Evolutionary conservation across 2,888 invertebrate species (phyloP).

Genomic region (Bellardia pandia): DNA sequence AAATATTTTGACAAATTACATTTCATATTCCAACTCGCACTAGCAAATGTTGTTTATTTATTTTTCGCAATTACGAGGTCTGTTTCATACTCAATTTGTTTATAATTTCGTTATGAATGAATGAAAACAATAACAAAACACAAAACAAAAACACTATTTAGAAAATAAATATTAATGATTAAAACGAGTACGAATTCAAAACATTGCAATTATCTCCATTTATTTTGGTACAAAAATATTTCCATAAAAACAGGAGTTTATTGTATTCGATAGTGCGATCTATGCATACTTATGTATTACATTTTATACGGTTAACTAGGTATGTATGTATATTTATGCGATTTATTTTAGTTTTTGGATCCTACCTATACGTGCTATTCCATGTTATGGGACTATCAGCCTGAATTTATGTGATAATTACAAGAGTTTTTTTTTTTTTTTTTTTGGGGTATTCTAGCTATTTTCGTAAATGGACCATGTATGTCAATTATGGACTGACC

Average conservation of each 20-base stretch:
- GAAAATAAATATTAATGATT: conserved; percentile 27
- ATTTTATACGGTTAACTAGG: too few relatives aligned
- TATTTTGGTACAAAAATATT: background rate
- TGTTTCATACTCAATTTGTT: conserved; percentile 46
- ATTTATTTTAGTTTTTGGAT: too few relatives aligned
- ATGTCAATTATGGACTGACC: too few relatives aligned
- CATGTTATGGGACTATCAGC: too few relatives aligned
- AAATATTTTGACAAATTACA: conserved; percentile 48
- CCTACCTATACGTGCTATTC: too few relatives aligned
- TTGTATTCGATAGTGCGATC: too few relatives aligned
- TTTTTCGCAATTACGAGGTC: conserved; percentile 18
- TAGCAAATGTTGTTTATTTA: conserved; percentile 10
- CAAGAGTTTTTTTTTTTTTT: too few relatives aligned
- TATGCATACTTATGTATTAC: too few relatives aligned
- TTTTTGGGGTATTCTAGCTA: too few relatives aligned
- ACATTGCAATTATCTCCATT: background rate
- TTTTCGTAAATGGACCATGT: too few relatives aligned
- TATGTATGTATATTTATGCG: too few relatives aligned
- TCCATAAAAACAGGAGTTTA: background rate
- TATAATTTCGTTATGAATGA: conserved; percentile 37
- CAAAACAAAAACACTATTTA: background rate
- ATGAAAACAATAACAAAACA: conserved; percentile 1
- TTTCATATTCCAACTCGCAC: background rate
- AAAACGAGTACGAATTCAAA: background rate
- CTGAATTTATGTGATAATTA: too few relatives aligned